These are phyloP conservation scores for Artemia franciscana DNA, from an alignment of 1,140 invertebrate species.

Conservation along the genomic window DNA sequence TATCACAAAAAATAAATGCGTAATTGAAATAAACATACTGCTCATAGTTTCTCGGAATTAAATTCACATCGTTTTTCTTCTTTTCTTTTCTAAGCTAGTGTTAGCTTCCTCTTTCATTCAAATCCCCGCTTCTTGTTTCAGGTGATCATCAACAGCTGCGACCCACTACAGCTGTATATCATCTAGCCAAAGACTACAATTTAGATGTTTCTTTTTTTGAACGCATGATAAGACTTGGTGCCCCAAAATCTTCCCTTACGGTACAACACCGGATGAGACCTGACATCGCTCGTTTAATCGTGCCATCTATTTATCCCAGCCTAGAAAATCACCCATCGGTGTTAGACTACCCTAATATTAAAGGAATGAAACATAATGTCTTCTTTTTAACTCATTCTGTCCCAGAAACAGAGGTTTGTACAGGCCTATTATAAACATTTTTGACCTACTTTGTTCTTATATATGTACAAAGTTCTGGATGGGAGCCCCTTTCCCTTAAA, in stretches of 20 bases:
- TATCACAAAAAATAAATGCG: no score
- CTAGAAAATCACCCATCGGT: neutral
- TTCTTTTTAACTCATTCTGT: no score
- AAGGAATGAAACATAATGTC: neutral
- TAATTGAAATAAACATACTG: no score
- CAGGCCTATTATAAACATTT: no score
- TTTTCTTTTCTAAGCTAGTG: no score
- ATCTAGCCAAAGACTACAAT: conserved; percentile 12
- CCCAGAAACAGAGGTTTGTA: no score
- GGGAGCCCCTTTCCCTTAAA: no score
- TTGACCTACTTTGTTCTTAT: no score
- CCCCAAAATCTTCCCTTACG: conserved; percentile 2
- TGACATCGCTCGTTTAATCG: conserved; percentile 12
- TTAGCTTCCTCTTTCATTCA: no score
- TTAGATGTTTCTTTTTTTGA: conserved; percentile 18
- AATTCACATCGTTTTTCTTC: no score
- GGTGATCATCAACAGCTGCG: conserved; percentile 16
- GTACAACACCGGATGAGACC: conserved; percentile 14
- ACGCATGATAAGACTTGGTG: conserved; percentile 14
- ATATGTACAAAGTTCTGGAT: no score
- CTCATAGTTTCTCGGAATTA: no score
- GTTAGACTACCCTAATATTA: neutral
- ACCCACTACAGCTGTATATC: conserved; percentile 13
- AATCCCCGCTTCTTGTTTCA: conserved; percentile 21
- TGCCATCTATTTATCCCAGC: conserved; percentile 4